Evolutionary conservation across 2,113 vertebrate genomes (phyloP).

Genomic region (Arenaria interpres): DNA sequence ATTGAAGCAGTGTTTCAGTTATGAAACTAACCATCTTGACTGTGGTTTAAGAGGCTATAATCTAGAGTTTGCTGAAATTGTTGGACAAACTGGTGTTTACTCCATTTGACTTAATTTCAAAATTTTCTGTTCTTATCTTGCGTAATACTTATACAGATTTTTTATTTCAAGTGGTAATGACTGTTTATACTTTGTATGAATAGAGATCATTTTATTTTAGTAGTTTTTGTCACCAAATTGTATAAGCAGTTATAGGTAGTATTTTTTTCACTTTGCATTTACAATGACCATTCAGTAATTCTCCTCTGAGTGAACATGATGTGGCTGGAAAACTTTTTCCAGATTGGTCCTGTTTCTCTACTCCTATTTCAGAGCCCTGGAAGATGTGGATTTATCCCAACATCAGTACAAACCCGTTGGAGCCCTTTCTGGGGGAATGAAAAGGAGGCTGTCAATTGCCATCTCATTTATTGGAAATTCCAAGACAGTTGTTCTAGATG

Average conservation of each 20-base stretch:
- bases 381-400: slow-evolving; percentile 57
- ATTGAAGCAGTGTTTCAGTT: not conserved
- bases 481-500: slow-evolving; percentile 87
- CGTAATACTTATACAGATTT: not conserved
- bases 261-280: not conserved
- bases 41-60: not conserved
- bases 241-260: not conserved
- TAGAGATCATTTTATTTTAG: not conserved
- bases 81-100: not conserved
- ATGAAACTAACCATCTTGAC: not conserved
- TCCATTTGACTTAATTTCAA: not conserved
- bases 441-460: slow-evolving; percentile 88
- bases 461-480: slow-evolving; percentile 88
- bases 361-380: slow-evolving; percentile 57
- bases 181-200: not conserved
- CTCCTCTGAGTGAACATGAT: not conserved
- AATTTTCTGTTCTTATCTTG: not conserved
- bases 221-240: not conserved
- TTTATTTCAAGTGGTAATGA: not conserved
- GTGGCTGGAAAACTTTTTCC: not conserved
- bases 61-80: not conserved
- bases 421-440: slow-evolving; percentile 83
- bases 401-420: slow-evolving; percentile 59
- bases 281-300: not conserved
- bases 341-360: not conserved